A percentile compares a stretch with the other conserved stretches of the same genome.
These are phyloP conservation scores for Heliopora coerulea DNA, from an alignment of 92 coral and sea anemone genomes.

Conservation along the genomic window DNA sequence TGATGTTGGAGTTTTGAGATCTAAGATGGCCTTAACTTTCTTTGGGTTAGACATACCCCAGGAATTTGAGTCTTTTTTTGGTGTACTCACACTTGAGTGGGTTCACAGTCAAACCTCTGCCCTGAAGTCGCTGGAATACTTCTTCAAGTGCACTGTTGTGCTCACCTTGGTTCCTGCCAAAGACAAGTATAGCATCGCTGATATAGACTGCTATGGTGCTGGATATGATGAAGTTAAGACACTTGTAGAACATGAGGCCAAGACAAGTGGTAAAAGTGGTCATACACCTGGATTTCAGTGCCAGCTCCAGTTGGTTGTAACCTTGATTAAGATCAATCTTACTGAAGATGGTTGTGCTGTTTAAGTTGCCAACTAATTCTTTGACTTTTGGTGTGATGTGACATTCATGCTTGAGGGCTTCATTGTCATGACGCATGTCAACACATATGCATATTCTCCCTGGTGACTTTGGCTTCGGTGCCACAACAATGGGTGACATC, in stretches of 20 bases:
- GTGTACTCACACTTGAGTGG: conserved; percentile 39
- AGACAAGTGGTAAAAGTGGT: conserved; percentile 46
- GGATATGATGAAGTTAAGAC: conserved; percentile 34
- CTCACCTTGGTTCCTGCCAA: conserved; percentile 22
- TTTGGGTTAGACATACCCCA: conserved; percentile 35
- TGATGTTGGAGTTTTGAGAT: conserved; percentile 26
- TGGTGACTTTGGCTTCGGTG: conserved; percentile 42
- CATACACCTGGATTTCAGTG: conserved; percentile 33
- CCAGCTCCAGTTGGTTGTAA: conserved; percentile 45
- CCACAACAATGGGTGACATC: conserved; percentile 43
- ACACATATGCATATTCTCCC: conserved; percentile 44
- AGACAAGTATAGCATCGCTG: conserved; percentile 51
- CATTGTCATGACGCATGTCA: conserved; percentile 51
- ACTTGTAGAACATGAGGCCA: conserved; percentile 31
- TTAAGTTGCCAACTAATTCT: conserved; percentile 19
- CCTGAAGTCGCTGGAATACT: conserved; percentile 8
- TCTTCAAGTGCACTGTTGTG: conserved; percentile 11
- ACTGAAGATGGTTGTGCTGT: conserved; percentile 46
- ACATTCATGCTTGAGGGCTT: conserved; percentile 28
- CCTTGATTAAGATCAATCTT: conserved; percentile 48
- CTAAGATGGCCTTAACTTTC: conserved; percentile 34
- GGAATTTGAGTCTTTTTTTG: conserved; percentile 17
- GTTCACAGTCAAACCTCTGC: conserved; percentile 19
- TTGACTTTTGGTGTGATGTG: conserved; percentile 14
- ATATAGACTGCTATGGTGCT: conserved; percentile 29